Evolutionary conservation across 2,888 invertebrate species (phyloP), one percentile per base, ranked within the genome.

Genomic region (Andrena dorsata): DNA sequence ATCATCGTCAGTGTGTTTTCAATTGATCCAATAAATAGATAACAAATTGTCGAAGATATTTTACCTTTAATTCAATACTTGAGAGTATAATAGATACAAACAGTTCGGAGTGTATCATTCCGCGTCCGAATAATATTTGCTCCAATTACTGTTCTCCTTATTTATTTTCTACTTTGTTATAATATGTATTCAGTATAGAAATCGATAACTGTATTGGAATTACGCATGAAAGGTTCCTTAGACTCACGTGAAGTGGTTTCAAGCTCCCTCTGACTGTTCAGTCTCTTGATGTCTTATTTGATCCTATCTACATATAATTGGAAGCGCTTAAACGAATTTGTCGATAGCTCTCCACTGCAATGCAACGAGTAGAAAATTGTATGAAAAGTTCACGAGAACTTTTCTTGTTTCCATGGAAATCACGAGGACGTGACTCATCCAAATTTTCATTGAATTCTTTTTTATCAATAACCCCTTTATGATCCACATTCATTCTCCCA

Each of bases 391-490:
- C 1, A 1, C 10, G 23, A 56, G 23, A 56, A 56, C 20, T 56
- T 23, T 26, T 56, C 23, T 56, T 56, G 56, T 56, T 56, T 56
- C 23, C 56, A 56, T 56, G 56, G 23, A 56, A 56, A 56, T 26
- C 23, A 0, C 23, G 23, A 26, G 26, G 4, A 56, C 23, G 26
- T 13, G 23, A 26, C 23, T 56, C 10, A 3, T 4, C 10, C 10
- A 56, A 56, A 56, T 56, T 56, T 56, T 23, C 56, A 56, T 26
- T 56, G 8, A 26, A 13, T 23, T 56, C 23, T 4, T 20, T 26
- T 23, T 10, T 56, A 5, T 3, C 56, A 20, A 56, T 56, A 56
- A 10, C 3, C 10, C 23, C 23, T 56, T 56, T 53, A 53, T 23
- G 26, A 10, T 26, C 3, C 10, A 20, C 23, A 56, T 56, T 56